Evolutionary conservation across 2,113 vertebrate species (phyloP).

Genomic region (Chelonoidis abingdonii): DNA sequence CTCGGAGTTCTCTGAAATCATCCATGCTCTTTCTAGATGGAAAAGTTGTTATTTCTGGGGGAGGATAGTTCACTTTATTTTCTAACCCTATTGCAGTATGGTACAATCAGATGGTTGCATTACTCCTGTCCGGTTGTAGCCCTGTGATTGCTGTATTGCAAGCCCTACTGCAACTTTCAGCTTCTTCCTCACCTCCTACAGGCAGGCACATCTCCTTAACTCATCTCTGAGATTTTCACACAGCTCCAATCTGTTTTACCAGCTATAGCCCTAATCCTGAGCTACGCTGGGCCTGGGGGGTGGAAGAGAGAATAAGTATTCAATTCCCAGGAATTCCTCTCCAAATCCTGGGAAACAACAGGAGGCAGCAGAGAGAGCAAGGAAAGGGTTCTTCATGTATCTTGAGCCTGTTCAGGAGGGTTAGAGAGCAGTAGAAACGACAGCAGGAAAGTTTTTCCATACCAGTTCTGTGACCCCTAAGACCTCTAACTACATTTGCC

Average conservation of each 20-base stretch:
- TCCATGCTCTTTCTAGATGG: neutral
- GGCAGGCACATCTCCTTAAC: neutral
- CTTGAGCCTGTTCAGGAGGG: neutral
- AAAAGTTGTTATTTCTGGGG: neutral
- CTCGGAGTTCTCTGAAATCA: neutral
- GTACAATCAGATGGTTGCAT: rapidly evolving
- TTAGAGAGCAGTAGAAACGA: neutral
- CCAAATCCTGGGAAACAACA: neutral
- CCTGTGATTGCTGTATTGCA: neutral
- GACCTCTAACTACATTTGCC: neutral
- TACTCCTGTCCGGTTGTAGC: neutral
- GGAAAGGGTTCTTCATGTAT: neutral
- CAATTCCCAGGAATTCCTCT: neutral
- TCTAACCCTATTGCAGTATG: neutral
- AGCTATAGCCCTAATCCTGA: neutral
- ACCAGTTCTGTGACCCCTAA: neutral
- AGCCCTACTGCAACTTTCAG: neutral
- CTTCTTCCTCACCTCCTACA: neutral
- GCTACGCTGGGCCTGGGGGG: neutral
- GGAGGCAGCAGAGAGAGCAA: neutral
- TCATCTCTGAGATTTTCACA: neutral
- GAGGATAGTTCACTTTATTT: neutral
- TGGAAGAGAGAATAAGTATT: neutral
- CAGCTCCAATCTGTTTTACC: neutral
- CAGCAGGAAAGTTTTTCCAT: neutral